Base-by-base conservation (phyloP, 2,113 vertebrate genomes). In the Cervus canadensis region DNA sequence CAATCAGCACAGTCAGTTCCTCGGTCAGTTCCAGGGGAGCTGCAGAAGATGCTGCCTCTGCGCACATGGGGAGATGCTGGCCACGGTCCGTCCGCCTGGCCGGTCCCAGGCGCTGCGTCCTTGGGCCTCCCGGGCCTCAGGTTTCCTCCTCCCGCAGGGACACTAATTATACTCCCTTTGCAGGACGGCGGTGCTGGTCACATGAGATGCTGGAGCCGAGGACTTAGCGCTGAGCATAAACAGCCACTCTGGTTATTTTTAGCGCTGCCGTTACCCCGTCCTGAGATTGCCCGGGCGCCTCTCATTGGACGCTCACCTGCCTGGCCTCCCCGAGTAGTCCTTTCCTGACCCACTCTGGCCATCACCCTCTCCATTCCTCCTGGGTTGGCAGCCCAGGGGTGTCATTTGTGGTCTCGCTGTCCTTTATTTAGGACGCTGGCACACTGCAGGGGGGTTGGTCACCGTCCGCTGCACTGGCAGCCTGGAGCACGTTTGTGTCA, bases 341-440 rank as follows among this genome's bases (percentile, higher is more conserved):
- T 85, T 87, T 64, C 91, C 57, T 25, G 59, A 54, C n/a, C 11
- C 12, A 2, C 36, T 60, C 26, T 36, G 67, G 15, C 43, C 4
- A 7, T 6, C 43, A 30, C 50, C 17, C 64, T n/a, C 36, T 43
- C 60, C 3, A 0, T 0, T 33, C 40, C 52, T 52, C 67, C 23
- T 7, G 59, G 17, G 59, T 7, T 84, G 88, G 85, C 87, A 84
- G 90, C 43, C 13, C 52, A 50, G 6, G 0, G 88, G 11, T 6
- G 25, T 30, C 82, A 86, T 87, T 19, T n/a, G 59, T 23, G 43
- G 14, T 28, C 62, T 95, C 86, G 2, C 36, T 57, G 85, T 25
- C 67, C 59, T 97, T 95, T 89, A 79, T 45, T 88, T 91, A 86
- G 93, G 91, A n/a, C 0, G 0, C 43, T 87, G 93, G 91, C 89